Base-by-base conservation (phyloP, 2,113 vertebrate species). In the Pholis gunnellus region DNA sequence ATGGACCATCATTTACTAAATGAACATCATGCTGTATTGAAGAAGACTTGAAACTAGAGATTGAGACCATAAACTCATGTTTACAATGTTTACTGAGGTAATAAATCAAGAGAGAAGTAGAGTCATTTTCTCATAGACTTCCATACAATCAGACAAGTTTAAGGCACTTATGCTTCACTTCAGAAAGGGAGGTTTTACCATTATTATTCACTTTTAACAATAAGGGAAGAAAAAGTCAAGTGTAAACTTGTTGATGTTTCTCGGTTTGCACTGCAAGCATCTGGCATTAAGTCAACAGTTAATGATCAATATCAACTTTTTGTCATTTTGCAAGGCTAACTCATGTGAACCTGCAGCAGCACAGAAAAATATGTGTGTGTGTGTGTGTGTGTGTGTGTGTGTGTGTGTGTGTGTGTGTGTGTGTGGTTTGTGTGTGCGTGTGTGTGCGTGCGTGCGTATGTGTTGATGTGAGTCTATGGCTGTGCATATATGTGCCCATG, bases 401-500 rank as follows among this genome's bases (percentile, higher is more conserved):
- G 48, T 17, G 38, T 48, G 34, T 59, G 56, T 71, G 67, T 56
- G 61, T 29, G 46, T 9, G 25, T 8, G 48, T 36, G 29, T 72
- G 7, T 22, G 63, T n/a, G n/a, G n/a, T n/a, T n/a, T n/a, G n/a
- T n/a, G n/a, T n/a, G n/a, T n/a, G n/a, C n/a, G n/a, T n/a, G 79
- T 48, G 27, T 40, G 38, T 48, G 34, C 52, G 56, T 71, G 67
- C 56, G 61, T 29, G 46, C 9, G 25, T 8, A 38, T 36, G 29
- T 72, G 7, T 22, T 25, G 18, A 22, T 68, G 81, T 42, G 44
- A 31, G 59, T 79, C 50, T 78, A 46, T 48, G 34, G 70, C 63
- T 72, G 50, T 86, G 81, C n/a, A 61, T 72, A 82, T 87, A 76
- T 84, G 80, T 85, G 65, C 46, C 68, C 46, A 75, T 89, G 88